phyloP scores from a whole-genome alignment of 2,113 vertebrate species.

The Grantiella picta region DNA sequence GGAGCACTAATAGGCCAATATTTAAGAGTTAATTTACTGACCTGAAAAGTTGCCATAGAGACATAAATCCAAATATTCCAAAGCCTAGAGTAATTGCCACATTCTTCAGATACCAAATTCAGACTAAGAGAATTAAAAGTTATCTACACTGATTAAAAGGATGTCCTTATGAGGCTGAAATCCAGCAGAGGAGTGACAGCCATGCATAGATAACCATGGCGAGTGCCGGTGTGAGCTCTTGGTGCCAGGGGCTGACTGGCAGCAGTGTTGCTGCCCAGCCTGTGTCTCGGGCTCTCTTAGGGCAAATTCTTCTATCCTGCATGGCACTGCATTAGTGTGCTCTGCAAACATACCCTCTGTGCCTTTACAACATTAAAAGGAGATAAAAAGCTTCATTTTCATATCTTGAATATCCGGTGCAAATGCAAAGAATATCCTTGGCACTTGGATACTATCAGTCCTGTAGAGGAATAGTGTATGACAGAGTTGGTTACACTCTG shows the following conservation, averaged over 20 bases:
- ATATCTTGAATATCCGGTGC: accelerated
- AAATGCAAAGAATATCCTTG: background rate
- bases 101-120: background rate
- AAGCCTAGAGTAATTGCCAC: background rate
- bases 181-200: background rate
- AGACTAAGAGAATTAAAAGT: background rate
- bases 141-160: background rate
- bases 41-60: background rate
- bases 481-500: background rate
- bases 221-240: accelerated
- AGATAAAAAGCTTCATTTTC: background rate
- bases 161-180: background rate
- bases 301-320: background rate
- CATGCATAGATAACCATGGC: accelerated
- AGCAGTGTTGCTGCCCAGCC: background rate
- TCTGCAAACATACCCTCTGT: background rate
- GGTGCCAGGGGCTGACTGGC: background rate
- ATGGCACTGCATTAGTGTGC: accelerated
- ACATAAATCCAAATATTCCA: background rate
- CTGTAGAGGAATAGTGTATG: accelerated
- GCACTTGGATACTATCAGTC: background rate
- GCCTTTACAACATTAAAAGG: background rate
- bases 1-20: background rate
- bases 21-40: background rate
- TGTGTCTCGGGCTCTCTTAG: background rate